Evolutionary conservation across 2,888 invertebrate genomes (phyloP).

Genomic region (Alloplasta piceator): DNA sequence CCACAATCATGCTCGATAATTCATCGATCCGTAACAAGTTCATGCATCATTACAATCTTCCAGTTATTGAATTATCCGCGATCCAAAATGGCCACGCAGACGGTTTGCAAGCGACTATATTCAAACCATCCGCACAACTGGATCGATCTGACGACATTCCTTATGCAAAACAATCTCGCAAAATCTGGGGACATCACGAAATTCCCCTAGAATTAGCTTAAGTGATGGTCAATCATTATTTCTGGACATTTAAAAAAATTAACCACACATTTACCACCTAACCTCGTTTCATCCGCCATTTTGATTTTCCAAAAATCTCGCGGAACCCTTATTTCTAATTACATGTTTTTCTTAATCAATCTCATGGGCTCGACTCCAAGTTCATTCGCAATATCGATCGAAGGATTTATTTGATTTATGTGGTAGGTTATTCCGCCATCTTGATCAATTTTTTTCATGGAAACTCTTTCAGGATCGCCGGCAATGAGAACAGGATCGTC

Average conservation of each 20-base stretch:
- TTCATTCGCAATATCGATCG: slow-evolving; percentile 85
- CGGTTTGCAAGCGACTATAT: no score
- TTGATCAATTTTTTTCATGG: slow-evolving; percentile 88
- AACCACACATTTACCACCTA: no score
- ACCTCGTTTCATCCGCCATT: background rate
- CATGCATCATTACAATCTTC: slow-evolving; percentile 47
- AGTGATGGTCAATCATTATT: no score
- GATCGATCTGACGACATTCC: background rate
- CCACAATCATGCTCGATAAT: slow-evolving; percentile 51
- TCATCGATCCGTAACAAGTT: slow-evolving; percentile 48
- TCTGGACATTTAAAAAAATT: no score
- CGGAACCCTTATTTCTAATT: background rate
- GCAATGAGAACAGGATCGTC: slow-evolving; percentile 90
- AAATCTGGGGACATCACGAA: no score
- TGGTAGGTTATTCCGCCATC: slow-evolving; percentile 92
- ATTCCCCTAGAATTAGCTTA: no score
- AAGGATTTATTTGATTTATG: slow-evolving; percentile 89
- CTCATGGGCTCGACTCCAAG: slow-evolving; percentile 85
- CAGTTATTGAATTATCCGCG: slow-evolving; percentile 72
- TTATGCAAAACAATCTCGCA: no score
- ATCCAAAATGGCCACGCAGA: background rate
- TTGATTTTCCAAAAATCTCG: background rate
- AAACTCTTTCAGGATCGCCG: slow-evolving; percentile 92
- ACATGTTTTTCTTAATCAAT: slow-evolving; percentile 59
- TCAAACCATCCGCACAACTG: no score